Evolutionary conservation across 2,113 vertebrate genomes (phyloP).

Genomic region (Colossoma macropomum): DNA sequence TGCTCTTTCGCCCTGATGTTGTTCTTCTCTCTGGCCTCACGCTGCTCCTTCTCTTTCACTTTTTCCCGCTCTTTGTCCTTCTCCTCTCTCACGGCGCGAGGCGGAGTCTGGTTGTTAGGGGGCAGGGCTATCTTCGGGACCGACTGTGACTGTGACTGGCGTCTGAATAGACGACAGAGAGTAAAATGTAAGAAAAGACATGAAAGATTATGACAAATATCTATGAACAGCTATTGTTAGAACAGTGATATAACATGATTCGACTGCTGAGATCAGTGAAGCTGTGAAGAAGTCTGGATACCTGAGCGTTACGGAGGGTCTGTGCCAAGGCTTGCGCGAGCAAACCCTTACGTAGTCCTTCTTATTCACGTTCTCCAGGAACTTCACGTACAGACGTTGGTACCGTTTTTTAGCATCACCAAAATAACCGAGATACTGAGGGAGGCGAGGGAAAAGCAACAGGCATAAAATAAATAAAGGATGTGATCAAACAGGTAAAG

Average conservation of each 20-base stretch:
- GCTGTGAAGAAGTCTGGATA: conserved; percentile 50
- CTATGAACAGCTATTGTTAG: not conserved
- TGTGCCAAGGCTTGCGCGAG: conserved; percentile 88
- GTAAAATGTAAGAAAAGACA: not conserved
- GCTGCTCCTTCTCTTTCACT: conserved; percentile 57
- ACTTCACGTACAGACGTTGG: conserved; percentile 92
- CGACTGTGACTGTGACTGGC: conserved; percentile 66
- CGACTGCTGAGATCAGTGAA: no score
- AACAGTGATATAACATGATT: no score
- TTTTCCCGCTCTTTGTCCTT: conserved; percentile 57
- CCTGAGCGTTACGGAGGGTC: conserved; percentile 84
- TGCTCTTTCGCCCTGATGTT: conserved; percentile 69
- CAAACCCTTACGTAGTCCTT: conserved; percentile 93
- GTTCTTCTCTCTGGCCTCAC: conserved; percentile 68
- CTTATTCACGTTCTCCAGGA: conserved; percentile 93
- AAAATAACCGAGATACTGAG: conserved; percentile 79
- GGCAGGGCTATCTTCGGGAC: conserved; percentile 71
- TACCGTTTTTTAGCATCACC: conserved; percentile 91
- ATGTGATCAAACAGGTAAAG: not conserved
- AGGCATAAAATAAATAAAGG: not conserved
- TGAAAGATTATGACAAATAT: not conserved
- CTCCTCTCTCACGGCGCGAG: conserved; percentile 70
- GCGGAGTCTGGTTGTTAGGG: conserved; percentile 67
- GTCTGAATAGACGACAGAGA: conserved; percentile 52
- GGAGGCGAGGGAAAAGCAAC: not conserved